Conservation (phyloP, 1,140 invertebrate genomes). For the Ridgeia piscesae region DNA sequence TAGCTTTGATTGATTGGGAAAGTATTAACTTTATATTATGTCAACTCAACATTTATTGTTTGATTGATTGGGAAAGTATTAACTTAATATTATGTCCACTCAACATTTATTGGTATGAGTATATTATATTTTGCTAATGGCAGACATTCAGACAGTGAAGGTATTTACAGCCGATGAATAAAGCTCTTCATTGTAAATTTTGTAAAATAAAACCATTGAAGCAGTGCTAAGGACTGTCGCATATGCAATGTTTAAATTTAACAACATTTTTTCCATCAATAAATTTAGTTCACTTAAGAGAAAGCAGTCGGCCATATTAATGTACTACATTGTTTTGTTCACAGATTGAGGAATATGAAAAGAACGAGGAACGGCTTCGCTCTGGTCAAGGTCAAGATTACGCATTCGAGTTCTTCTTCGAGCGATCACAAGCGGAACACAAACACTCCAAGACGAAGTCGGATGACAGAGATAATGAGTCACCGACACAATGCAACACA, state of each 20-base stretch:
- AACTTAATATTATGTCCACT: too few species aligned
- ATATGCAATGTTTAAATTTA: background rate
- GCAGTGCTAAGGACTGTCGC: too few species aligned
- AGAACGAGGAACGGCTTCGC: slow-evolving; percentile 48
- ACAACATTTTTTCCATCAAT: background rate
- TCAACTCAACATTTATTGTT: too few species aligned
- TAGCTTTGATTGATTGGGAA: background rate
- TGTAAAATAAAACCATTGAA: too few species aligned
- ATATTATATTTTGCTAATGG: too few species aligned
- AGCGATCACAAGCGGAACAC: slow-evolving; percentile 30
- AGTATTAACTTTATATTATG: too few species aligned
- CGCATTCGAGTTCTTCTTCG: slow-evolving; percentile 65
- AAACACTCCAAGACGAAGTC: background rate
- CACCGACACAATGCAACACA: background rate
- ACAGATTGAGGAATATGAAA: slow-evolving; percentile 55
- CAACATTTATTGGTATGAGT: too few species aligned
- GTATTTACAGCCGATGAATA: too few species aligned
- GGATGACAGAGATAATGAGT: background rate
- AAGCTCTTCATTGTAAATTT: too few species aligned
- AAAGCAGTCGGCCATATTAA: slow-evolving; percentile 14
- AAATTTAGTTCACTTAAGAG: background rate
- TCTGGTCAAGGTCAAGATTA: slow-evolving; percentile 49
- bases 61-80: too few species aligned
- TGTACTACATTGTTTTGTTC: slow-evolving; percentile 23
- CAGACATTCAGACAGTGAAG: too few species aligned